Evolutionary conservation across 2,113 vertebrate species (phyloP).

Genomic region (Shinisaurus crocodilurus): DNA sequence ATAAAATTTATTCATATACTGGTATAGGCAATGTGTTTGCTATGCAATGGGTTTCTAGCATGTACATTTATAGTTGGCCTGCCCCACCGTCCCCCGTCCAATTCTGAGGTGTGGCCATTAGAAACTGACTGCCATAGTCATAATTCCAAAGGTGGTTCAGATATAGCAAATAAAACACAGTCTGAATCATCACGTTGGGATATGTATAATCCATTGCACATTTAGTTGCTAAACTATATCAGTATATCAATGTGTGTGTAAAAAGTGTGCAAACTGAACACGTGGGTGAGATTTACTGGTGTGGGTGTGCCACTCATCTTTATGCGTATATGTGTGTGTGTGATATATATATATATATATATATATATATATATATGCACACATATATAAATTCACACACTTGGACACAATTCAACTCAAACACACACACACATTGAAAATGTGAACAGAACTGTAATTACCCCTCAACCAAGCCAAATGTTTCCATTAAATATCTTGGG

Average conservation of each 20-base stretch:
- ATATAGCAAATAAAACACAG: neutral
- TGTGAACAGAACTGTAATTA: constrained; percentile 1
- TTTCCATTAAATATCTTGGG: neutral
- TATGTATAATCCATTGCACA: neutral
- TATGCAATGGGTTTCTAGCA: neutral
- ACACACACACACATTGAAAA: neutral
- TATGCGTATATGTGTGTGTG: neutral
- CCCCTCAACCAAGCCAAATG: constrained; percentile 3
- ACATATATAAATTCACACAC: neutral
- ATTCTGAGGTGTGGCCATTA: neutral
- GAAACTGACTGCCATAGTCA: neutral
- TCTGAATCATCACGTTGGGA: neutral
- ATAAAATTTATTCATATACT: neutral
- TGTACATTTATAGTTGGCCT: neutral
- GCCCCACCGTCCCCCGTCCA: neutral
- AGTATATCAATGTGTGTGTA: neutral
- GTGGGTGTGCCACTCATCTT: neutral
- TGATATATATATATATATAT: too few species aligned
- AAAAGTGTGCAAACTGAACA: neutral
- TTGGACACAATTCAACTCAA: neutral
- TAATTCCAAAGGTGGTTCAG: neutral
- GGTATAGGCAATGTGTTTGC: neutral
- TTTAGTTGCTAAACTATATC: neutral
- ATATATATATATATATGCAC: too few species aligned
- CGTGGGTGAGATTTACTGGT: neutral